Evolutionary conservation across 2,888 invertebrate species (phyloP), one percentile per base, ranked within the genome.

Genomic region (Pollenia griseotomentosa): DNA sequence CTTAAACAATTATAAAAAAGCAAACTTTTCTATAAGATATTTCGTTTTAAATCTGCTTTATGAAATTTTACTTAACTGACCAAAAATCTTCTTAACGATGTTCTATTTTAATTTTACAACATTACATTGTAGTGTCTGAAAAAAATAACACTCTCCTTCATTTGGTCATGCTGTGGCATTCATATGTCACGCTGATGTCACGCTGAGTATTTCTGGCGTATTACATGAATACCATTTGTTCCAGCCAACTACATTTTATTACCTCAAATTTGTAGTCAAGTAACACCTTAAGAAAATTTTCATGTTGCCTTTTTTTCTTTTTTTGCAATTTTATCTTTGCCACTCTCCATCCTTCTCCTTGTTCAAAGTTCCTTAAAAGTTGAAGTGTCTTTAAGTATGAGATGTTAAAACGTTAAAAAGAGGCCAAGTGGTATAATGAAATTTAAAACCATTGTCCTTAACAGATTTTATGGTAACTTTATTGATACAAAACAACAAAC

Each of bases 391-490:
- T 9, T 6, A 11, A 16, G n/a, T 40, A 33, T 12, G 2, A 23
- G 40, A 16, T 19, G 57, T 16, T 3, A 23, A 14, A 10, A 61
- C 40, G 7, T 33, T 40, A 73, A 8, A 57, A 73, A 57, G 12
- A 44, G 71, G 55, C 23, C 57, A 71, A 57, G 12, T 57, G 9
- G 19, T 19, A 16, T 57, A 57, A 44, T 57, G 42, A 79, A 79
- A 70, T 71, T 79, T 44, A 79, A 79, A 61, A 44, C 57, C 79
- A 51, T 70, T 57, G 61, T 23, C 78, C 68, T 19, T 53, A 65
- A 42, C 78, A 68, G 66, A 42, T 59, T 78, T 66, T 79, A 79
- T 70, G 23, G 40, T 70, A 51, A 16, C 19, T 61, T 51, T 79
- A 70, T 61, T 79, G 68, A 55, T 46, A 57, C 55, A 57, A 33